Percentiles rank a stretch among this genome's conserved stretches.
Evolutionary conservation across 2,113 vertebrate genomes (phyloP).

Genomic region (Sus scrofa): T2T-Sscrofa CM000819.6:58994001-58994500

Average conservation of each 20-base stretch:
- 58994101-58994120: too few species aligned
- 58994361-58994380: not conserved
- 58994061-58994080: too few species aligned
- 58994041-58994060: slow-evolving; percentile 21
- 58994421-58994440: not conserved
- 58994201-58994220: too few species aligned
- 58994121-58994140: too few species aligned
- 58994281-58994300: slow-evolving; percentile 13
- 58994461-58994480: not conserved
- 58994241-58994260: too few species aligned
- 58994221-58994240: too few species aligned
- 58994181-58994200: too few species aligned
- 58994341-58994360: not conserved
- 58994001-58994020: slow-evolving; percentile 53
- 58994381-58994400: not conserved
- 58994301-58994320: not conserved
- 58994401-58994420: not conserved
- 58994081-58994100: too few species aligned
- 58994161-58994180: too few species aligned
- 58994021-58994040: not conserved
- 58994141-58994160: too few species aligned
- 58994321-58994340: not conserved
- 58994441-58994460: not conserved
- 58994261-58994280: too few species aligned
- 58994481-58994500: not conserved